Conservation (phyloP, 1,140 invertebrate species). For the Eriocheir sinensis region DNA sequence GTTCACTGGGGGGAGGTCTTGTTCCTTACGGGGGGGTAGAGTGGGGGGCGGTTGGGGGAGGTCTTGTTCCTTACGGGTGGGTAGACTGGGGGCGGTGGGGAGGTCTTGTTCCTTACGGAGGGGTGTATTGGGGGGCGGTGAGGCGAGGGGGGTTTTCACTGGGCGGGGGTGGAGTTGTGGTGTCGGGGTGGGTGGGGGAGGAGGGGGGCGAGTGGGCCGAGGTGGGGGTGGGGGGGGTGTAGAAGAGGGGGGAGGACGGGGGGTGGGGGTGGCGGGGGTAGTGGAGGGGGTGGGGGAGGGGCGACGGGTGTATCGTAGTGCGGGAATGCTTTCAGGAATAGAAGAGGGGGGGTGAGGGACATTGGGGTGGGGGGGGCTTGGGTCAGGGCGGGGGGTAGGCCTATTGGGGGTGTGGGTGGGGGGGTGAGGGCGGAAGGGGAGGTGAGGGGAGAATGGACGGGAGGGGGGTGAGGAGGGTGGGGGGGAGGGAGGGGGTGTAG, state of each 20-base stretch:
- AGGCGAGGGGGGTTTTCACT: background rate
- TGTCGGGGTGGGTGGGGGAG: background rate
- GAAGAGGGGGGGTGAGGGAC: background rate
- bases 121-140: too few relatives aligned
- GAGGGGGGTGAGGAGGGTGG: background rate
- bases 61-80: background rate
- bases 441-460: background rate
- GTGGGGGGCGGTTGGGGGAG: background rate
- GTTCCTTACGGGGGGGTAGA: background rate
- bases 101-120: background rate
- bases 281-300: constrained; percentile 14
- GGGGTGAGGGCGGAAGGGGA: background rate
- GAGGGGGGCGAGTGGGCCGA: background rate
- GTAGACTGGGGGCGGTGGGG: background rate
- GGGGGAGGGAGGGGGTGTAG: background rate
- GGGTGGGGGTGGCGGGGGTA: background rate
- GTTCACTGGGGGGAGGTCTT: too few relatives aligned
- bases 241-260: background rate
- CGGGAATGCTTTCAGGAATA: constrained; percentile 48
- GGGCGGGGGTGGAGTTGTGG: background rate
- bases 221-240: background rate
- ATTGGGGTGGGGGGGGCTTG: background rate
- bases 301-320: constrained; percentile 59
- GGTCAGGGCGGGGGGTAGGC: background rate
- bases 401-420: background rate